A percentile compares a stretch with the other conserved stretches of the same genome.
These are phyloP conservation scores for Conopomorpha cramerella DNA, from an alignment of 1,140 invertebrate genomes.

Conservation along the genomic window DNA sequence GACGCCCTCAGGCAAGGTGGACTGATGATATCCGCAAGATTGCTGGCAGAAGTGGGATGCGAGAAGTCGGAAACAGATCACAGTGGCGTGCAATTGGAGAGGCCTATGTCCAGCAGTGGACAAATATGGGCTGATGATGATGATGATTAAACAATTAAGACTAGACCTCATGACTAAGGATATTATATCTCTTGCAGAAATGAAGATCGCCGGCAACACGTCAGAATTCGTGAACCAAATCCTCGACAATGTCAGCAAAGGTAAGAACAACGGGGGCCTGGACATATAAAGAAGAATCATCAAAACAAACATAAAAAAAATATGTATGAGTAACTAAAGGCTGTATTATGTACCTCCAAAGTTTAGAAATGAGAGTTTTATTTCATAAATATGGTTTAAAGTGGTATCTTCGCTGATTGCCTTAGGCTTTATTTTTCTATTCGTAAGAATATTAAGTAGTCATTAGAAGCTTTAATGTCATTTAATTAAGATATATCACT, in stretches of 20 bases:
- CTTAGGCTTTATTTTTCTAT: background rate
- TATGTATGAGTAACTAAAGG: too few relatives aligned
- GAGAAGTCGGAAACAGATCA: too few relatives aligned
- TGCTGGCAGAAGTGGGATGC: too few relatives aligned
- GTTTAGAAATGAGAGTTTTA: conserved; percentile 40
- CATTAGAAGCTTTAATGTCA: background rate
- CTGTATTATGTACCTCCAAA: conserved; percentile 59
- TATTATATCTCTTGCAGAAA: conserved; percentile 32
- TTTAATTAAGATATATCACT: too few relatives aligned
- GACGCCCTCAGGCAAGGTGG: too few relatives aligned
- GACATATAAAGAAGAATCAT: conserved; percentile 25
- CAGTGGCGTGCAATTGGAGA: too few relatives aligned
- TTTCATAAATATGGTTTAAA: conserved; percentile 9
- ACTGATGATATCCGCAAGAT: too few relatives aligned
- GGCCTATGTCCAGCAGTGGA: too few relatives aligned
- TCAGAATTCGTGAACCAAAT: conserved; percentile 51
- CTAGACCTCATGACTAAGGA: too few relatives aligned
- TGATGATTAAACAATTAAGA: too few relatives aligned
- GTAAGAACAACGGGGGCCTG: conserved; percentile 36
- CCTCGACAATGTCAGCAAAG: conserved; percentile 39
- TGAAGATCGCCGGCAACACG: conserved; percentile 45
- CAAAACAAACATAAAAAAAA: conserved; percentile 29
- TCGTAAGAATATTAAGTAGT: background rate
- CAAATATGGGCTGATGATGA: too few relatives aligned
- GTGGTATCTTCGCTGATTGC: too few relatives aligned